Conservation (phyloP, 2,888 invertebrate species). For the Creontiades dilutus region DNA sequence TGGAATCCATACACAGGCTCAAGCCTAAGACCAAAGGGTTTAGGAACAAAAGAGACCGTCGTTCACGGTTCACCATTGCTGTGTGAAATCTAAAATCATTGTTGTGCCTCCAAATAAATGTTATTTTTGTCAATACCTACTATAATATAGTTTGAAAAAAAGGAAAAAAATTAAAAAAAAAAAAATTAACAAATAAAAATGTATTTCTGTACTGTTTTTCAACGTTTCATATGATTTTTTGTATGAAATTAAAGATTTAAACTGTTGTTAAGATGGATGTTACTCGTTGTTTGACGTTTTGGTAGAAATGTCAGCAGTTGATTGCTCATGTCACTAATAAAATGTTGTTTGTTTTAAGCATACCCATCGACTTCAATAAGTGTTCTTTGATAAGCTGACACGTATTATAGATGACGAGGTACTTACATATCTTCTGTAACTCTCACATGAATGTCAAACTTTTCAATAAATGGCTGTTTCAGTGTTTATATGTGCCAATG, state of each 20-base stretch:
- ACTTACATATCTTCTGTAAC: constrained; percentile 38
- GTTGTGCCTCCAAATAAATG: constrained; percentile 57
- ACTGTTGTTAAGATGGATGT: constrained; percentile 5
- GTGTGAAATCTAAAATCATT: constrained; percentile 59
- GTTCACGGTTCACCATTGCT: constrained; percentile 73
- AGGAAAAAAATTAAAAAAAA: neutral
- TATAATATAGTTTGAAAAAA: constrained; percentile 7
- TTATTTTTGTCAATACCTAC: constrained; percentile 45
- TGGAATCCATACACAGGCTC: constrained; percentile 75
- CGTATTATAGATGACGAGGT: constrained; percentile 7
- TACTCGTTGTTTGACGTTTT: constrained; percentile 45
- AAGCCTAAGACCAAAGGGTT: constrained; percentile 73
- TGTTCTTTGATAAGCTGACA: constrained; percentile 20
- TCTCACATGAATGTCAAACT: constrained; percentile 45
- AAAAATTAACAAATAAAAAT: neutral
- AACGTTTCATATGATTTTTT: constrained; percentile 59
- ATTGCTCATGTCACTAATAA: constrained; percentile 51
- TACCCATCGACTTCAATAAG: neutral
- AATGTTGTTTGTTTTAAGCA: constrained; percentile 27
- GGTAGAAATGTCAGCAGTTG: constrained; percentile 24
- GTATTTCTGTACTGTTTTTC: constrained; percentile 66
- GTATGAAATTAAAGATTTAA: constrained; percentile 51
- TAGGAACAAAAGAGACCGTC: constrained; percentile 71
- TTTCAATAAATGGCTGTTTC: constrained; percentile 63
- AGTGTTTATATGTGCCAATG: constrained; percentile 37